Evolutionary conservation across 1,140 invertebrate genomes (phyloP), one percentile per base, ranked within the genome.

Genomic region (Venustaconcha ellipsiformis): DNA sequence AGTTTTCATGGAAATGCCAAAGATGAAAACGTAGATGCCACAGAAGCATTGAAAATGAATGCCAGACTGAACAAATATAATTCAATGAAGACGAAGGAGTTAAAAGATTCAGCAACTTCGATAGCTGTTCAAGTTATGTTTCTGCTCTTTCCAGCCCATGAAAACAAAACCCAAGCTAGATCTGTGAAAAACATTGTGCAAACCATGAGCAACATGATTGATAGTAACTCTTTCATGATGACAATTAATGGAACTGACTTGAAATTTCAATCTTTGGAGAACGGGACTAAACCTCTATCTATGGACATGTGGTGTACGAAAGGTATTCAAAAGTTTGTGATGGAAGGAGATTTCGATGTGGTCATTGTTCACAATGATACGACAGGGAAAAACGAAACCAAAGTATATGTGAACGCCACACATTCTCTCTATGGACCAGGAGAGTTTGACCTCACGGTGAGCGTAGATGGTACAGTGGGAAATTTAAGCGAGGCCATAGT

Each of bases 381-480:
- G 55, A 76, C 66, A 59, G 64, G 57, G 57, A 70, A 26, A 66
- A 82, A 57, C 17, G 71, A 81, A 8, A 80, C 78, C 8, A 65
- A 74, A 26, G 59, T 87, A 20, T 84, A 83, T 68, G 72, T 84
- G 1, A 84, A 87, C 69, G 71, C 65, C 55, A 84, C 86, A n/a
- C 76, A 83, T 15, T 76, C 70, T 18, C 76, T 78, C 23, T 83
- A 87, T 67, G 72, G 62, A n/a, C 79, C 80, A 0, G 84, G 84
- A 13, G 72, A 83, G 66, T 89, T 82, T 70, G 86, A 88, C 76
- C 60, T 88, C 17, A 85, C 78, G 11, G 26, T 88, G 12, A 72
- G 80, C 60, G 72, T 87, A 0, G 68, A 73, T 14, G 83, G 83
- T 2, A 81, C 74, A 55, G 72, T 84, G 12, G 78, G 74, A 12